These are phyloP conservation scores for Lagodon rhomboides DNA, from an alignment of 2,797 vertebrate species.

Conservation along the genomic window DNA sequence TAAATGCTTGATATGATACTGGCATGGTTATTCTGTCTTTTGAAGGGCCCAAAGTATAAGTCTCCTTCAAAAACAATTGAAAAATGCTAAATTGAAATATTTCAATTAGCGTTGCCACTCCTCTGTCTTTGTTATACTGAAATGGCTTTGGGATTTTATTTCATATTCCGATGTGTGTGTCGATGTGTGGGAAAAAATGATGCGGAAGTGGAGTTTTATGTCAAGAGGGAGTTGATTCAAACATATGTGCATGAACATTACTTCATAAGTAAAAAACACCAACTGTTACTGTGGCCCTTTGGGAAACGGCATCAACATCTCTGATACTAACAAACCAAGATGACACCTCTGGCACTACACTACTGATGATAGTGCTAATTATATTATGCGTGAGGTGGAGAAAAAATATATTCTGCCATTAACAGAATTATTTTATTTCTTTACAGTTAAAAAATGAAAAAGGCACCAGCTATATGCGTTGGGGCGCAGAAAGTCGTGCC, in stretches of 20 bases:
- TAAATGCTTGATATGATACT: background rate
- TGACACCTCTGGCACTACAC: background rate
- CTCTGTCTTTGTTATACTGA: background rate
- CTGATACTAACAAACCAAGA: background rate
- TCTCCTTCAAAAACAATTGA: too few relatives aligned
- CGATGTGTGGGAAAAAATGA: background rate
- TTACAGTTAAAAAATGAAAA: too few relatives aligned
- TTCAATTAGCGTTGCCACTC: too few relatives aligned
- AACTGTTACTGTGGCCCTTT: background rate
- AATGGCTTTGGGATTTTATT: background rate
- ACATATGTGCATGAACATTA: background rate
- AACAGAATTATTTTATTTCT: too few relatives aligned
- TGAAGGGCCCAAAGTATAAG: too few relatives aligned
- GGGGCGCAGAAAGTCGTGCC: too few relatives aligned
- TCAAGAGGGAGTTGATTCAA: background rate
- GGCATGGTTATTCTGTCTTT: too few relatives aligned
- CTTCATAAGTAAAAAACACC: background rate
- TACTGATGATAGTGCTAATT: conserved; percentile 1
- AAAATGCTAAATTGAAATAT: too few relatives aligned
- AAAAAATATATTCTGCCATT: background rate
- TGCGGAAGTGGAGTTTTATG: background rate
- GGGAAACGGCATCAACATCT: background rate
- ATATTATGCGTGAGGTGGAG: background rate
- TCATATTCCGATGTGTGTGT: background rate
- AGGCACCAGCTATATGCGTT: too few relatives aligned